Base-by-base conservation (phyloP, 2,888 invertebrate genomes). In the Tiphia femorata region DNA sequence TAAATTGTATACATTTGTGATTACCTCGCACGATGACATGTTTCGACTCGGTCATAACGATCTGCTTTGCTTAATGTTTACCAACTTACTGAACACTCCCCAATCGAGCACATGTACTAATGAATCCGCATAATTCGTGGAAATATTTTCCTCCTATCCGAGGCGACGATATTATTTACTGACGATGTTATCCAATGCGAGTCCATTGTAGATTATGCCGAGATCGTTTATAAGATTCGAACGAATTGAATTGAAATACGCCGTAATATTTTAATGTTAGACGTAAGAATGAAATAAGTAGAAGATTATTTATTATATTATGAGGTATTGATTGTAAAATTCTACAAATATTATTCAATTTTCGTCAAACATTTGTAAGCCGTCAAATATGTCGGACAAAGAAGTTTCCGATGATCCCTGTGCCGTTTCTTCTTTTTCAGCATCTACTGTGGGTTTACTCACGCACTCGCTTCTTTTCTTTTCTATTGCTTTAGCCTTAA, bases 1-100 rank as follows among this genome's bases (percentile, higher is more conserved):
- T 1, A 19, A 12, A 21, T 12, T 21, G 23, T n/a, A 21, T 25
- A 5, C 8, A 6, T 40, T 40, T 1, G 14, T 55, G 62, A 55
- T 50, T 67, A 70, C 56, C 60, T 60, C 40, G 25, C 20, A 8
- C 8, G 33, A 14, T 25, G 23, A 42, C 64, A 67, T 67, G 27
- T 12, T 48, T 41, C 17, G 5, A 48, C 37, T 33, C 35, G 56
- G 48, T n/a, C 21, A 3, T 5, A 40, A 49, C n/a, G 10, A 12
- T 46, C 42, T 43, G 30, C n/a, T 49, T 44, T 20, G 27, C 37
- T 7, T 21, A 29, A 8, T 67, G 64, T 69, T 70, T 70, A 69
- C 59, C 41, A 49, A 42, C 25, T n/a, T 10, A 6, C 43, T 10
- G 27, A 37, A 14, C 37, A 17, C 10, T 17, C 7, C 3, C n/a